Evolutionary conservation across 2,797 vertebrate genomes (phyloP).

Genomic region (Lophius americanus): DNA sequence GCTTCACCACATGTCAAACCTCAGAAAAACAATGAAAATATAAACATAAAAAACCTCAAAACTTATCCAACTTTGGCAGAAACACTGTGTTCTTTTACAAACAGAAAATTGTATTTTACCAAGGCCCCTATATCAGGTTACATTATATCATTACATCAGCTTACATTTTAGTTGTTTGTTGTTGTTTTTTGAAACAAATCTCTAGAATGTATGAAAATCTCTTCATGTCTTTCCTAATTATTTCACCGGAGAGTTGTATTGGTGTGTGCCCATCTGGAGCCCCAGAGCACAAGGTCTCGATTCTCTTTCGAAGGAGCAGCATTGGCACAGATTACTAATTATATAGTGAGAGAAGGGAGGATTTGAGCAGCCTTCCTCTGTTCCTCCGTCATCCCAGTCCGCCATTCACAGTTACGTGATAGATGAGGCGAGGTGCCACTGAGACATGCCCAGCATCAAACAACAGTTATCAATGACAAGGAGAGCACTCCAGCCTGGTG

Average conservation of each 20-base stretch:
- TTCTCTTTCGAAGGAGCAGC: slow-evolving; percentile 70
- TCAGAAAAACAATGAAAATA: neutral
- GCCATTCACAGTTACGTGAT: slow-evolving; percentile 82
- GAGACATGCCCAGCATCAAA: slow-evolving; percentile 78
- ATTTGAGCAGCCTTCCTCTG: slow-evolving; percentile 60
- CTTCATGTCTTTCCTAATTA: neutral
- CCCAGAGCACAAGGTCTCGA: slow-evolving; percentile 76
- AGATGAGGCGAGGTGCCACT: slow-evolving; percentile 72
- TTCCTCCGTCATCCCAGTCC: slow-evolving; percentile 55
- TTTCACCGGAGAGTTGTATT: slow-evolving; percentile 42
- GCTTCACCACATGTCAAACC: neutral
- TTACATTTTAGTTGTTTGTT: slow-evolving; percentile 9
- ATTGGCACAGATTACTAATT: slow-evolving; percentile 76
- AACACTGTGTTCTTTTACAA: neutral
- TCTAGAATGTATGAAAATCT: slow-evolving; percentile 13
- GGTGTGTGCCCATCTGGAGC: slow-evolving; percentile 75
- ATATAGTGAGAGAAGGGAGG: slow-evolving; percentile 61
- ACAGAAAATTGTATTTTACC: too few species aligned
- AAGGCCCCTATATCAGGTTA: slow-evolving; percentile 2
- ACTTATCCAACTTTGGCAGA: neutral
- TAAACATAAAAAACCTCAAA: neutral
- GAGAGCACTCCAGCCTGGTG: slow-evolving; percentile 47
- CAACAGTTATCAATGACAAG: slow-evolving; percentile 68
- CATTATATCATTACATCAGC: too few species aligned
- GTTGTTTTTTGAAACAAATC: slow-evolving; percentile 3